Percentiles rank a stretch among this genome's conserved stretches.
phyloP scores from a whole-genome alignment of 2,113 vertebrate genomes.

The Platycercus adscitus region DNA sequence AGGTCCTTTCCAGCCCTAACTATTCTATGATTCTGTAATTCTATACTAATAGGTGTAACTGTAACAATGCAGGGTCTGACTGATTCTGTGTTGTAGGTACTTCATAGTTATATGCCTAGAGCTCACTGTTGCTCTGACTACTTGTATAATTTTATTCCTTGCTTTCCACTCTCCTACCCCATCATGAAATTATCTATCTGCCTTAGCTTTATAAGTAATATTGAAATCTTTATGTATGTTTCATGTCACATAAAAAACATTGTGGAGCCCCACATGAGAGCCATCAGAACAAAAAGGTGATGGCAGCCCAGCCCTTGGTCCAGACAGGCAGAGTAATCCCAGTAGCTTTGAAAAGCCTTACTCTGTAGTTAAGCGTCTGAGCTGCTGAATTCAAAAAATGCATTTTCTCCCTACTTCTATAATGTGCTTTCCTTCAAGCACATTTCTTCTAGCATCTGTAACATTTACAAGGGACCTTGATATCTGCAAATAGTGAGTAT shows the following conservation, averaged over 20 bases:
- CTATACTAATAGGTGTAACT: neutral
- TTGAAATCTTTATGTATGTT: neutral
- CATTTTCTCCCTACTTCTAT: neutral
- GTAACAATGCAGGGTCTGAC: neutral
- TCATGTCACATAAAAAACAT: neutral
- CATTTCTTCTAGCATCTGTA: neutral
- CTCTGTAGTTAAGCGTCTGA: neutral
- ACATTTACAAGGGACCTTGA: neutral
- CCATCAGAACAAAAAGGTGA: neutral
- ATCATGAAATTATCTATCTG: neutral
- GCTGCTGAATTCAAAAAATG: neutral
- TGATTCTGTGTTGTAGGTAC: neutral
- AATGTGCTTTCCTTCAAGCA: neutral
- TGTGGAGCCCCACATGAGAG: neutral
- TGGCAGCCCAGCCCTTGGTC: neutral
- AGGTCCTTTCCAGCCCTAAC: neutral
- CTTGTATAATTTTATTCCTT: neutral
- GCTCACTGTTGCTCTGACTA: neutral
- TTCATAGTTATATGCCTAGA: neutral
- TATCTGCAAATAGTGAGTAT: neutral
- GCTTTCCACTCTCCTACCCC: neutral
- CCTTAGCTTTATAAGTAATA: neutral
- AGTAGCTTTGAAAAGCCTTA: neutral
- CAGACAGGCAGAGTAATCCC: neutral
- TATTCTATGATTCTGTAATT: neutral